These are phyloP conservation scores for Mycteria americana DNA, from an alignment of 2,797 vertebrate species.

Conservation along the genomic window DNA sequence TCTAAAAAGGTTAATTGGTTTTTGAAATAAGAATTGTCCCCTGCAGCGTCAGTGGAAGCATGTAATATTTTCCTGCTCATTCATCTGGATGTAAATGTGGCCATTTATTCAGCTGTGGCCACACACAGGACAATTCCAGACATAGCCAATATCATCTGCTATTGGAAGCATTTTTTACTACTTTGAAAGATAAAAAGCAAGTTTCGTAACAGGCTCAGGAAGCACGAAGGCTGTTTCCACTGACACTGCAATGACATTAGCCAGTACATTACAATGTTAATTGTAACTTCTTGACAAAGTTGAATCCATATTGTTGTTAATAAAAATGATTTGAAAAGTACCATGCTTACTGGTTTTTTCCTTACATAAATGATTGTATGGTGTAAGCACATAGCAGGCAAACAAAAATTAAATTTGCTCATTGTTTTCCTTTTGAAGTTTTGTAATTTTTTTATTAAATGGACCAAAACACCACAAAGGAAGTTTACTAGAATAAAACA, in stretches of 20 bases:
- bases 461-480: not conserved
- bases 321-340: slow-evolving; percentile 66
- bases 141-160: not conserved
- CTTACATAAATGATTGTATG: not conserved
- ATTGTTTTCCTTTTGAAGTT: not conserved
- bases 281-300: slow-evolving; percentile 68
- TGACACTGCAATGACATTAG: slow-evolving; percentile 51
- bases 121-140: not conserved
- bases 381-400: not conserved
- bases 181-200: not conserved
- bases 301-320: slow-evolving; percentile 75
- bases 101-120: not conserved
- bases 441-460: not conserved
- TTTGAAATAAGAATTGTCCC: slow-evolving; percentile 26
- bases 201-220: not conserved
- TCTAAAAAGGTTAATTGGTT: slow-evolving; percentile 40
- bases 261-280: slow-evolving; percentile 66
- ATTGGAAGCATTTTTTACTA: slow-evolving; percentile 32
- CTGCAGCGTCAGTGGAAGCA: slow-evolving; percentile 59
- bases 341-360: not conserved
- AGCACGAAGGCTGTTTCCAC: slow-evolving; percentile 49
- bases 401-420: not conserved
- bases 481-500: not conserved
- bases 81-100: slow-evolving; percentile 19
- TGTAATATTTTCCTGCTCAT: not conserved